Percentiles rank a stretch among this genome's conserved stretches.
Conservation (phyloP, 2,797 vertebrate genomes). For the Artibeus jamaicensis region DNA sequence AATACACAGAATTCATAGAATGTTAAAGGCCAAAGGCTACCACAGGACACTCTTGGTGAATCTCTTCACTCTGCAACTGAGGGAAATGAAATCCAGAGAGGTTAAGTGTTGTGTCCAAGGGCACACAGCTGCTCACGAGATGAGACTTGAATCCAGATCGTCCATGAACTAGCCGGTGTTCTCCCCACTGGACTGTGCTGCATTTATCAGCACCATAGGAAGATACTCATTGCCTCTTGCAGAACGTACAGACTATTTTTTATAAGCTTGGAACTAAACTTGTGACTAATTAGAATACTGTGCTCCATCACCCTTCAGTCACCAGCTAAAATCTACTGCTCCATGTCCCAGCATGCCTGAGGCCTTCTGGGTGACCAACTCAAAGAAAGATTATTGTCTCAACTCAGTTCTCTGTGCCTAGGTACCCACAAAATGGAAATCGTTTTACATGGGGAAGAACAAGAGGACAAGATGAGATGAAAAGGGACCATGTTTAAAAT, state of each 20-base stretch:
- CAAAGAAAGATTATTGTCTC: slow-evolving; percentile 67
- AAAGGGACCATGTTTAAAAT: slow-evolving; percentile 72
- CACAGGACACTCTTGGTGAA: background rate
- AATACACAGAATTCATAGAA: background rate
- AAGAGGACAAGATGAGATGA: slow-evolving; percentile 76
- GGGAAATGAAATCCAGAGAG: background rate
- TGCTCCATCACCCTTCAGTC: slow-evolving; percentile 32
- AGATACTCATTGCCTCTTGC: background rate
- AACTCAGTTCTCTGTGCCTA: slow-evolving; percentile 66
- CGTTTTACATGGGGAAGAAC: slow-evolving; percentile 71
- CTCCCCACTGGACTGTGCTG: background rate
- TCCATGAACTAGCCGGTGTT: background rate
- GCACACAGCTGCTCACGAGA: background rate
- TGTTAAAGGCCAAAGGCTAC: background rate
- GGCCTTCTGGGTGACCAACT: slow-evolving; percentile 63
- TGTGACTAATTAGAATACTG: slow-evolving; percentile 64
- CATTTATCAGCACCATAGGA: background rate
- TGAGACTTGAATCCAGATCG: background rate
- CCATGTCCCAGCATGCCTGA: background rate
- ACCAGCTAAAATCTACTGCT: slow-evolving; percentile 32
- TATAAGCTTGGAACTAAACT: background rate
- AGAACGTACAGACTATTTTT: background rate
- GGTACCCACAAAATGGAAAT: slow-evolving; percentile 68
- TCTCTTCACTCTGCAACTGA: background rate
- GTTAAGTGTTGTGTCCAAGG: background rate